Percentiles rank a stretch among this genome's conserved stretches.
Evolutionary conservation across 2,113 vertebrate species (phyloP).

Genomic region (Forbesichthys papilliferus): DNA sequence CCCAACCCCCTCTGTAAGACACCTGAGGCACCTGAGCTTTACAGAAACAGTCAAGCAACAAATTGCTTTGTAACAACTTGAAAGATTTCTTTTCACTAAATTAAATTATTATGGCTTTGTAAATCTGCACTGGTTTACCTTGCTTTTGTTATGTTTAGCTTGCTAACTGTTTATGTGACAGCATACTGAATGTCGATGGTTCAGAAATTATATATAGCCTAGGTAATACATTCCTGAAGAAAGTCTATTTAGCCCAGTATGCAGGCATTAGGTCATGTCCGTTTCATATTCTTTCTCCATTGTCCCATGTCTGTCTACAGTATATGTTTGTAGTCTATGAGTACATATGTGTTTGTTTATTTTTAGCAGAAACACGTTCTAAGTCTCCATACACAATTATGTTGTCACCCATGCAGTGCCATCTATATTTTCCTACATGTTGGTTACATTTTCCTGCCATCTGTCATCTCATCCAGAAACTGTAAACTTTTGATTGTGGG

Average conservation of each 20-base stretch:
- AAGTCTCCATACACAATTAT: slow-evolving; percentile 1
- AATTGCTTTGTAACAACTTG: slow-evolving; percentile 57
- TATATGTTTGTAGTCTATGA: background rate
- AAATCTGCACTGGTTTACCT: background rate
- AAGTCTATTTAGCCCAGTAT: background rate
- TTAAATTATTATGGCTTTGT: slow-evolving; percentile 8
- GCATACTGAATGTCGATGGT: background rate
- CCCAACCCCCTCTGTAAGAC: slow-evolving; percentile 23
- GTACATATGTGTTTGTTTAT: background rate
- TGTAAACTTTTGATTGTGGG: slow-evolving; percentile 15
- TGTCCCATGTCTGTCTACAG: background rate
- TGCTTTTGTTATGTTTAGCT: background rate
- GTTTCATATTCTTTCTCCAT: background rate
- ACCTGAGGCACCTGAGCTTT: slow-evolving; percentile 19
- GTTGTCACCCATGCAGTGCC: slow-evolving; percentile 6
- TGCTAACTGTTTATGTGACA: background rate
- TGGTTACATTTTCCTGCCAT: background rate
- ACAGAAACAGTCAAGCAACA: slow-evolving; percentile 51
- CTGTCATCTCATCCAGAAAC: background rate
- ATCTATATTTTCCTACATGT: background rate
- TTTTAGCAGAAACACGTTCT: background rate
- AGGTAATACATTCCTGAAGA: background rate
- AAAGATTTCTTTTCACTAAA: slow-evolving; percentile 46
- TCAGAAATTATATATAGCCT: background rate
- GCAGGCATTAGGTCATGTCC: background rate